Evolutionary conservation across 2,113 vertebrate genomes (phyloP).

Genomic region (Odocoileus hemionus): DNA sequence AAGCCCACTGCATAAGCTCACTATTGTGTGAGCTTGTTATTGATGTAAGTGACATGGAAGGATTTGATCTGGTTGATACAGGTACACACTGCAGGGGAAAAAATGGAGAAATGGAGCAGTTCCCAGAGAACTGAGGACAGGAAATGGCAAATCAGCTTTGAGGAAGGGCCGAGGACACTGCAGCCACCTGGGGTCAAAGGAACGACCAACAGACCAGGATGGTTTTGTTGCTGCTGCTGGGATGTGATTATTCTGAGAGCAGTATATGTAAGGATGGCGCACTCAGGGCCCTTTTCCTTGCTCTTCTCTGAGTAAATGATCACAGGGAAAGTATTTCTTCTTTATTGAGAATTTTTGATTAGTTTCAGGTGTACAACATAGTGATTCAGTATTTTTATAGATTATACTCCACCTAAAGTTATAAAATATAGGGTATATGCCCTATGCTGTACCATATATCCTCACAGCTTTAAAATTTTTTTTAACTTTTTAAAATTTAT

Average conservation of each 20-base stretch:
- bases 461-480: not conserved
- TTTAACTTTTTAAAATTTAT: not conserved
- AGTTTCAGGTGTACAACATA: not conserved
- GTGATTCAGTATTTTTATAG: not conserved
- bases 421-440: not conserved
- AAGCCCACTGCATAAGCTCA: not conserved
- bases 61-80: not conserved
- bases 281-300: accelerated
- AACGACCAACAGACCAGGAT: not conserved
- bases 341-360: not conserved
- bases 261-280: not conserved
- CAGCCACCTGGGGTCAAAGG: not conserved
- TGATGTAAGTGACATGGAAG: not conserved
- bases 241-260: not conserved
- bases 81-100: not conserved
- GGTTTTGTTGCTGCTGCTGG: not conserved
- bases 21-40: not conserved
- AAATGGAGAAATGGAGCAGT: not conserved
- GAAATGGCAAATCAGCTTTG: not conserved
- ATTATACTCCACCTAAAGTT: not conserved
- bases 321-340: not conserved
- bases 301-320: not conserved
- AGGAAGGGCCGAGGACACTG: accelerated
- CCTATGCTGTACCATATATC: not conserved
- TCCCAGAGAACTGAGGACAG: not conserved